Percentiles rank a stretch among this genome's conserved stretches.
Evolutionary conservation across 2,797 vertebrate genomes (phyloP).

Genomic region (Xenopus petersii): DNA sequence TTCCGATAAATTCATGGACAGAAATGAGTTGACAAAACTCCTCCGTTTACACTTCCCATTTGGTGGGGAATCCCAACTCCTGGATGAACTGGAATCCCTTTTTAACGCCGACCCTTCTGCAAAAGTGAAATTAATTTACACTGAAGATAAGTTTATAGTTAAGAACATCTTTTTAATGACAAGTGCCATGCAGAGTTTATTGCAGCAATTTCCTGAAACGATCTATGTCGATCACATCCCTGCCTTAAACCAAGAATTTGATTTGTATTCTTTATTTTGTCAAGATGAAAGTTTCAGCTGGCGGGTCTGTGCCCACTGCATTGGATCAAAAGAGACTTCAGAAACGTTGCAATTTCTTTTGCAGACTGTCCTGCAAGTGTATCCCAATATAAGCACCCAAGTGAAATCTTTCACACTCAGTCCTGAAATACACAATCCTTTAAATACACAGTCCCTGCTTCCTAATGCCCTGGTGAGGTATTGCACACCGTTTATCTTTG

Average conservation of each 20-base stretch:
- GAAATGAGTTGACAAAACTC: conserved; percentile 36
- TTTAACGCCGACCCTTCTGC: conserved; percentile 37
- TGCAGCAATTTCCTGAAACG: conserved; percentile 26
- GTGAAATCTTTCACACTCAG: conserved; percentile 29
- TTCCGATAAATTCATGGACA: conserved; percentile 39
- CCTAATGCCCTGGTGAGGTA: conserved; percentile 18
- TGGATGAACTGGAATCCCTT: conserved; percentile 41
- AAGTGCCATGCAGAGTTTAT: conserved; percentile 32
- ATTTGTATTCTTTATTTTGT: conserved; percentile 38
- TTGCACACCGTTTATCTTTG: conserved; percentile 33
- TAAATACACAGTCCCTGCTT: conserved; percentile 16
- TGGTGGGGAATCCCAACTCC: conserved; percentile 31
- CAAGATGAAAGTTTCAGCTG: conserved; percentile 40
- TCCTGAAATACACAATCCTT: conserved; percentile 20
- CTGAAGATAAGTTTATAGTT: conserved; percentile 35
- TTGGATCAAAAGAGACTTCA: conserved; percentile 14
- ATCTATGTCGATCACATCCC: conserved; percentile 23
- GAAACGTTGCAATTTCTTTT: conserved; percentile 23
- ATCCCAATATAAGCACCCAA: conserved; percentile 17
- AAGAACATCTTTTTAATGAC: conserved; percentile 39
- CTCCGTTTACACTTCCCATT: conserved; percentile 32
- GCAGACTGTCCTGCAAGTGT: conserved; percentile 12
- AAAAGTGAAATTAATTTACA: conserved; percentile 34
- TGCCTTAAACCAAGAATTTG: conserved; percentile 36
- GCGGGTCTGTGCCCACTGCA: conserved; percentile 34